Conservation (phyloP, 2,797 vertebrate species). For the Eleutherodactylus coqui region DNA sequence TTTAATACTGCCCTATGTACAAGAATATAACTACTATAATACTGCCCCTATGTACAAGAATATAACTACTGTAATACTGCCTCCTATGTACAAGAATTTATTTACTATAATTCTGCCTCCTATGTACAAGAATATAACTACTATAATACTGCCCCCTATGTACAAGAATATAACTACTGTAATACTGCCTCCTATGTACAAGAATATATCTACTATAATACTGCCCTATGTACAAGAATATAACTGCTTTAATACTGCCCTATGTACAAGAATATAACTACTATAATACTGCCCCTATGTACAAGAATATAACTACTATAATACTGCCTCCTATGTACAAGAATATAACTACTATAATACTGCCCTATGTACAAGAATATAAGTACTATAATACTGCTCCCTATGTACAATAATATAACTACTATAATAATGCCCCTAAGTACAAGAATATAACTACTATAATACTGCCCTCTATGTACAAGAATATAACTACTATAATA, state of each 20-base stretch:
- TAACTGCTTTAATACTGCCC: not conserved
- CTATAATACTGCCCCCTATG: no score
- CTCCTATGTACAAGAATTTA: no score
- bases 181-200: no score
- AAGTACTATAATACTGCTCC: conserved; percentile 1
- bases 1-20: no score
- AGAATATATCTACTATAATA: no score
- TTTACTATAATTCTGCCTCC: no score
- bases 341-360: conserved; percentile 7
- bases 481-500: conserved; percentile 7
- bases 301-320: conserved; percentile 5
- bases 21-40: no score
- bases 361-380: not conserved
- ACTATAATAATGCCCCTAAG: not conserved
- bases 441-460: conserved; percentile 18
- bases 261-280: conserved; percentile 1
- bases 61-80: no score
- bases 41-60: no score
- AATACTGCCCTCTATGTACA: conserved; percentile 19
- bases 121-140: no score
- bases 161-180: no score
- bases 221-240: not conserved
- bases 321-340: not conserved
- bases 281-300: not conserved
- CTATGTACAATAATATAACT: conserved; percentile 7